Conservation (phyloP, 2,888 invertebrate species). For the Agrotis clavis region DNA sequence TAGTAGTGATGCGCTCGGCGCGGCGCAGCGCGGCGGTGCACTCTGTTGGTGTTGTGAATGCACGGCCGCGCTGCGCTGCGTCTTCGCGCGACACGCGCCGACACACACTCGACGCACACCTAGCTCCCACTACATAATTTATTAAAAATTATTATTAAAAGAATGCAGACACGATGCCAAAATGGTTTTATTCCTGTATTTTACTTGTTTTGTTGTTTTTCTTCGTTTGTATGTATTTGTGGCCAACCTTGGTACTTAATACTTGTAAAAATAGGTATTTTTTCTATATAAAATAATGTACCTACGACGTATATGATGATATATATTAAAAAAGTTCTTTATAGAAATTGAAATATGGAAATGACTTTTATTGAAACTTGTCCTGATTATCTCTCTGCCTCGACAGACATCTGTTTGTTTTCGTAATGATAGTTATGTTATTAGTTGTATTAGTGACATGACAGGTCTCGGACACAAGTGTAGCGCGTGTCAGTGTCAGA, state of each 20-base stretch:
- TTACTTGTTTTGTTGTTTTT: constrained; percentile 90
- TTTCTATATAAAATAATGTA: constrained; percentile 91
- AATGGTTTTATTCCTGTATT: constrained; percentile 91
- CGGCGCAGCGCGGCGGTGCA: constrained; percentile 58
- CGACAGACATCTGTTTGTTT: constrained; percentile 53
- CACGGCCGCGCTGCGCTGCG: constrained; percentile 45
- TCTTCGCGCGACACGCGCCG: constrained; percentile 55
- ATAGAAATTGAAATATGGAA: constrained; percentile 88
- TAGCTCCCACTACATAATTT: constrained; percentile 83
- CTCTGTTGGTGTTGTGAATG: constrained; percentile 61
- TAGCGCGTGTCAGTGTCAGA: constrained; percentile 48
- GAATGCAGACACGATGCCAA: constrained; percentile 90
- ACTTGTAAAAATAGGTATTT: constrained; percentile 90
- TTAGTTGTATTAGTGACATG: constrained; percentile 28
- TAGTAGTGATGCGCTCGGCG: constrained; percentile 58
- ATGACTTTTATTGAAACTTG: constrained; percentile 85
- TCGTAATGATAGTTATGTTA: constrained; percentile 38
- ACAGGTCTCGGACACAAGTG: constrained; percentile 37
- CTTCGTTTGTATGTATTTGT: constrained; percentile 90
- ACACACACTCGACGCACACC: constrained; percentile 70
- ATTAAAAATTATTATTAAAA: constrained; percentile 86
- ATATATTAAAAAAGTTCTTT: constrained; percentile 90
- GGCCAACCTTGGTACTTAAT: constrained; percentile 91
- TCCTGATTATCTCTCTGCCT: constrained; percentile 68
- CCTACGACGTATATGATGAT: constrained; percentile 89